phyloP scores from a whole-genome alignment of 2,113 vertebrate species.

The Ancistrus triradiatus region DNA sequence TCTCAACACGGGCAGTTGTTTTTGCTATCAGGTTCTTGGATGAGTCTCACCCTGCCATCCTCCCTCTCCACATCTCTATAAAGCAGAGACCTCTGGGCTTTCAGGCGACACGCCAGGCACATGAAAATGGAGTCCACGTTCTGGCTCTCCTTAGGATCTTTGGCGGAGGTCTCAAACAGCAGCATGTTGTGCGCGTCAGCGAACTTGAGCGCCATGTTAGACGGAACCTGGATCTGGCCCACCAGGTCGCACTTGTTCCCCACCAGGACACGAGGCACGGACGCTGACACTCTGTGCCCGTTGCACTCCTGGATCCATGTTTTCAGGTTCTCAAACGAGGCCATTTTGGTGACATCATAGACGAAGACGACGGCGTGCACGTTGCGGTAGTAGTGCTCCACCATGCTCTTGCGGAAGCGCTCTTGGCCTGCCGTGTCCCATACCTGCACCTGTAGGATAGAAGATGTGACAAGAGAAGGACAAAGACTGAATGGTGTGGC shows the following conservation, averaged over 20 bases:
- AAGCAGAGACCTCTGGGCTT: conserved; percentile 90
- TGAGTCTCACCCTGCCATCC: conserved; percentile 76
- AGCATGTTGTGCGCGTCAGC: conserved; percentile 96
- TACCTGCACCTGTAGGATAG: conserved; percentile 91
- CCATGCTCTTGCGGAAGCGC: conserved; percentile 94
- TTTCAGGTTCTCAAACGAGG: conserved; percentile 92
- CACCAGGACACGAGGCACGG: conserved; percentile 90
- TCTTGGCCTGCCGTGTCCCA: conserved; percentile 98
- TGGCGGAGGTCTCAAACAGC: conserved; percentile 95
- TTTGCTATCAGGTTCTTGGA: conserved; percentile 70
- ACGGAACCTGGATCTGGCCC: conserved; percentile 91
- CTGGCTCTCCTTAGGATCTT: conserved; percentile 92
- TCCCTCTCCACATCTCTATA: conserved; percentile 85
- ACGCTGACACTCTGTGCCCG: conserved; percentile 82
- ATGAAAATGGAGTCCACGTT: conserved; percentile 97
- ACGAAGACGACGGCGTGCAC: conserved; percentile 94
- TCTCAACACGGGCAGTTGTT: conserved; percentile 84
- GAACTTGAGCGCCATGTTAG: conserved; percentile 89
- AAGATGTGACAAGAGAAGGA: no score
- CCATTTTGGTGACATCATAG: conserved; percentile 94
- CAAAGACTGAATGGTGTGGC: no score
- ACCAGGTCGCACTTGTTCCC: conserved; percentile 97
- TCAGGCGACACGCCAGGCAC: conserved; percentile 91
- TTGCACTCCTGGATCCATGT: conserved; percentile 97
- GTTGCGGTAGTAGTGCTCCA: conserved; percentile 95